Conservation (phyloP, 2,888 invertebrate genomes). For the Orthosia gracilis region DNA sequence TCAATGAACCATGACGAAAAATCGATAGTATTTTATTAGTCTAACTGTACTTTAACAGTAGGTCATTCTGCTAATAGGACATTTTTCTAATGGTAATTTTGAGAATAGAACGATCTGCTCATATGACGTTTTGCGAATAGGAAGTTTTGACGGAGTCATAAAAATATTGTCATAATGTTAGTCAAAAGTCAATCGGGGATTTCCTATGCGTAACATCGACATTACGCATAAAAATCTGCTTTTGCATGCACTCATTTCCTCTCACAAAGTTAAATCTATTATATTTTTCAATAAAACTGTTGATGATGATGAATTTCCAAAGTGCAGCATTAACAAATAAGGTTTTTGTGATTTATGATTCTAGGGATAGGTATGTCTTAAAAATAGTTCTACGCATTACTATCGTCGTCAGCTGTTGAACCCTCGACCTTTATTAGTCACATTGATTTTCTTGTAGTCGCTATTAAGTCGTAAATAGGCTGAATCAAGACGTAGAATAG, state of each 20-base stretch:
- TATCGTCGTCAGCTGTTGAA: slow-evolving; percentile 77
- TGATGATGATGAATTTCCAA: slow-evolving; percentile 33
- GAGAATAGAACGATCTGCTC: too few relatives aligned
- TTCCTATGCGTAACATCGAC: slow-evolving; percentile 78
- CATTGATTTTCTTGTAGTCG: slow-evolving; percentile 79
- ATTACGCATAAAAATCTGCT: slow-evolving; percentile 82
- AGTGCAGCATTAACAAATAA: slow-evolving; percentile 18
- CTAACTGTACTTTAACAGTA: too few relatives aligned
- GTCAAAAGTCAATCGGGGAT: slow-evolving; percentile 57
- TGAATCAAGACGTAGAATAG: slow-evolving; percentile 81
- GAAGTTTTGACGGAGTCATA: too few relatives aligned
- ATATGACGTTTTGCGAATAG: too few relatives aligned
- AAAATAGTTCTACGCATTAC: slow-evolving; percentile 71
- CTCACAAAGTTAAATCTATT: slow-evolving; percentile 30
- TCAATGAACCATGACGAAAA: too few relatives aligned
- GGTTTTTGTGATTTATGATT: slow-evolving; percentile 19
- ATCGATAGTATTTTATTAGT: too few relatives aligned
- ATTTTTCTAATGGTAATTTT: too few relatives aligned
- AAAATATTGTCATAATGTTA: slow-evolving; percentile 10
- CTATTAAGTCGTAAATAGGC: slow-evolving; percentile 82
- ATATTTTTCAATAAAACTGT: slow-evolving; percentile 16
- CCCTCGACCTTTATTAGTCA: slow-evolving; percentile 79
- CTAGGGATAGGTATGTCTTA: slow-evolving; percentile 4
- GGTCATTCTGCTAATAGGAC: too few relatives aligned
- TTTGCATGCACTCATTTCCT: slow-evolving; percentile 48